Base-by-base conservation (phyloP, 2,888 invertebrate genomes). In the Xanthia icteritia region DNA sequence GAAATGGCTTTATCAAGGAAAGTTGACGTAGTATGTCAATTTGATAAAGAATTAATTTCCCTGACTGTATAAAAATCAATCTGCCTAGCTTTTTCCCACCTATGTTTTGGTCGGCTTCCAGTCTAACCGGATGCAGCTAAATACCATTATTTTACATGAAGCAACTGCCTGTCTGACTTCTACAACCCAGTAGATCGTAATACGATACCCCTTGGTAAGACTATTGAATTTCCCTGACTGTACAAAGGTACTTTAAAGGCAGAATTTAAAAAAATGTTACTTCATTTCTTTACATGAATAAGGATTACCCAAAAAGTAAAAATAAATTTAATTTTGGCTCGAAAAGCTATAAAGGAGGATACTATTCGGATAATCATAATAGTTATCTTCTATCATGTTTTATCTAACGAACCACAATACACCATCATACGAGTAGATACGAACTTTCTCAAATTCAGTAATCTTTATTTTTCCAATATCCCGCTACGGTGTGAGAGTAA, bases 401-500 rank as follows among this genome's bases (percentile, higher is more conserved):
- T 56, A 56, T 13, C n/a, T 11, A 6, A 27, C 3, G 42, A 13
- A 20, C 15, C 66, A 51, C 31, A 31, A 36, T 17, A 56, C 51
- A 42, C 23, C 5, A 36, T 54, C 54, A 11, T n/a, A 54, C n/a
- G n/a, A n/a, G n/a, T n/a, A n/a, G 11, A 56, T 5, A 13, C 11
- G 1, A n/a, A 11, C 23, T 4, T 27, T 58, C 8, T 17, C 6
- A 27, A 5, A 27, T 1, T 60, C 45, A 45, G 13, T 6, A 8
- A 36, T 1, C 15, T 5, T 3, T 3, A 5, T 20, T 31, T n/a
- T 4, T 9, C 5, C 23, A n/a, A 51, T 23, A 48, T 66, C 67
- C 23, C 54, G 23, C 0, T 45, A 9, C 88, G 87, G 90, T 92
- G 90, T 91, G 73, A 91, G 27, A 70, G 51, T 0, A 45, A 11